These are phyloP conservation scores for Arremon aurantiirostris DNA, from an alignment of 2,797 vertebrate genomes.

Conservation along the genomic window DNA sequence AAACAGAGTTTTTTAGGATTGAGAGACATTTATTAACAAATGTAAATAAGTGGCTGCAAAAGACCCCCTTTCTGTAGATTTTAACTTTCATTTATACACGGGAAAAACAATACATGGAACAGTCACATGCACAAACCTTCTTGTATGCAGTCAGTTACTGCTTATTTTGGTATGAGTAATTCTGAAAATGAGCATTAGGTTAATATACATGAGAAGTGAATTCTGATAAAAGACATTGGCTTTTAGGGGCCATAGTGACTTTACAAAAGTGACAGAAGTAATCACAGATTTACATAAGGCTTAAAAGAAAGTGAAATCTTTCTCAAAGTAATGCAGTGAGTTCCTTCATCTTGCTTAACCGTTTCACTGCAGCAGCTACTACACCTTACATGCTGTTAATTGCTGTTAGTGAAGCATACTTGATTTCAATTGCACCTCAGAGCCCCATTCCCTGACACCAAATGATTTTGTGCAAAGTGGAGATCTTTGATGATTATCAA, in stretches of 20 bases:
- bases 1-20: not conserved
- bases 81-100: not conserved
- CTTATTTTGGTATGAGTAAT: not conserved
- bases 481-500: not conserved
- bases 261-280: not conserved
- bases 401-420: not conserved
- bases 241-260: not conserved
- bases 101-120: not conserved
- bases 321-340: not conserved
- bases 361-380: not conserved
- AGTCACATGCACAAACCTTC: not conserved
- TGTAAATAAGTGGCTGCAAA: not conserved
- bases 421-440: not conserved
- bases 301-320: not conserved
- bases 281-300: not conserved
- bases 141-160: not conserved
- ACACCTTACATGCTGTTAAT: not conserved
- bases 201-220: not conserved
- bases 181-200: not conserved
- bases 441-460: not conserved
- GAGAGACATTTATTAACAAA: not conserved
- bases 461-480: not conserved
- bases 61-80: not conserved
- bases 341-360: conserved; percentile 2
- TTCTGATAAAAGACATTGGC: not conserved